phyloP scores from a whole-genome alignment of 1,140 invertebrate species.

The Brachionus koreanus region DNA sequence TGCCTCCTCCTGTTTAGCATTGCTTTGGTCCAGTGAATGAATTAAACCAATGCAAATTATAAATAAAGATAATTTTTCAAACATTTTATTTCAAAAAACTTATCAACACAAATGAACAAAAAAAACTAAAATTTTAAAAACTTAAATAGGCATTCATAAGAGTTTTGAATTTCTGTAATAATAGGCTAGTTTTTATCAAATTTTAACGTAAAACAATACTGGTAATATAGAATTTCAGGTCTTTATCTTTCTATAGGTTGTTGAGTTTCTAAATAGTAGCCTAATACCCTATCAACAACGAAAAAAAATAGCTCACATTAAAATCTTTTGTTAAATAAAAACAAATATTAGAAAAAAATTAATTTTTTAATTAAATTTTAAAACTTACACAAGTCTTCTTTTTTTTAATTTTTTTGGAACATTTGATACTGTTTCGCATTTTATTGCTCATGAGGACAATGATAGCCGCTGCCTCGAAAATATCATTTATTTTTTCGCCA shows the following conservation, averaged over 20 bases:
- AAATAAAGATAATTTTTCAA: neutral
- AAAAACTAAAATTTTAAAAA: neutral
- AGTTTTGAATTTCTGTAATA: neutral
- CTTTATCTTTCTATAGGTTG: neutral
- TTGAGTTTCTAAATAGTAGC: neutral
- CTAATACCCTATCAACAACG: neutral
- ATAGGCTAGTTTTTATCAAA: slow-evolving; percentile 8
- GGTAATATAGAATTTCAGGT: slow-evolving; percentile 14
- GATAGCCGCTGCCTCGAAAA: slow-evolving; percentile 96
- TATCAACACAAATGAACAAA: neutral
- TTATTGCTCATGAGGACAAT: slow-evolving; percentile 82
- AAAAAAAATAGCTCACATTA: slow-evolving; percentile 2
- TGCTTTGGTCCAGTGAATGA: neutral
- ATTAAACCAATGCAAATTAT: neutral
- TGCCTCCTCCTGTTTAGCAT: neutral
- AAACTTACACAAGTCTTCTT: slow-evolving; percentile 33
- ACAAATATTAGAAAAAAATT: neutral
- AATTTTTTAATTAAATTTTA: neutral
- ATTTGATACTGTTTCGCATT: slow-evolving; percentile 45
- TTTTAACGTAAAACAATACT: slow-evolving; percentile 3
- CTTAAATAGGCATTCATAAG: neutral
- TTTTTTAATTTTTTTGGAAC: neutral
- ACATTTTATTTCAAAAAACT: neutral
- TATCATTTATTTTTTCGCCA: slow-evolving; percentile 96
- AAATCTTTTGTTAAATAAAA: slow-evolving; percentile 2